Base-by-base conservation (phyloP, 2,888 invertebrate species). In the Itoplectis maculator region DNA sequence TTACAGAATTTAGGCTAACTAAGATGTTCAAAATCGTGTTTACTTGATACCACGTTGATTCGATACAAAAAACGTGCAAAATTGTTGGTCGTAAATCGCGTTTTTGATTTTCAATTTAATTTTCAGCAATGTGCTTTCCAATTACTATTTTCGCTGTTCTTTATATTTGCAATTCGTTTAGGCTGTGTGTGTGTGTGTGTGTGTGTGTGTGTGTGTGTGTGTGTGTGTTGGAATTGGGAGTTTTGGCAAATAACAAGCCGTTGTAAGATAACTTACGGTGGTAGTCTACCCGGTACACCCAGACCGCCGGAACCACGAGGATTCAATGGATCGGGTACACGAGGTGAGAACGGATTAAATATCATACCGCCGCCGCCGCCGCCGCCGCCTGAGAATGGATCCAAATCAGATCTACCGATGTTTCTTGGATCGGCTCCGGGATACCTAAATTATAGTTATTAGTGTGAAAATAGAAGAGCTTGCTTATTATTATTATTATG, bases 321-420 rank as follows among this genome's bases (percentile, higher is more conserved):
- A 77, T 93, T 91, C 56, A 93, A 89, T 15, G 84, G 85, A 76
- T 86, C 77, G 0, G 93, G 93, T 2, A 89, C 91, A 63, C 95
- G 95, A 13, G 78, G 63, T 18, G 63, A 63, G 85, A 93, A 91
- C 0, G 97, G 97, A 88, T 96, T 95, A 92, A 96, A 96, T 15
- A 97, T 89, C 97, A 97, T 97, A 20, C 97, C 97, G 49, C 96
- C 94, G n/a, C 90, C 88, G 11, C 93, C 91, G 18, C 97, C 97
- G 51, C 96, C 94, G n/a, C 90, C 88, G 13, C 93, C 91, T 0
- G 93, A 94, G 81, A 97, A 95, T 0, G 98, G 98, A 93, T 97
- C 95, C 88, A 98, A 93, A 92, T 98, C 98, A 74, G 95, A 94
- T 54, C 95, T 93, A 0, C 98, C 98, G 76, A 97, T 93, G 86